A percentile compares a stretch with the other conserved stretches of the same genome.
phyloP scores from a whole-genome alignment of 2,113 vertebrate species.

The Etia nguti region DNA sequence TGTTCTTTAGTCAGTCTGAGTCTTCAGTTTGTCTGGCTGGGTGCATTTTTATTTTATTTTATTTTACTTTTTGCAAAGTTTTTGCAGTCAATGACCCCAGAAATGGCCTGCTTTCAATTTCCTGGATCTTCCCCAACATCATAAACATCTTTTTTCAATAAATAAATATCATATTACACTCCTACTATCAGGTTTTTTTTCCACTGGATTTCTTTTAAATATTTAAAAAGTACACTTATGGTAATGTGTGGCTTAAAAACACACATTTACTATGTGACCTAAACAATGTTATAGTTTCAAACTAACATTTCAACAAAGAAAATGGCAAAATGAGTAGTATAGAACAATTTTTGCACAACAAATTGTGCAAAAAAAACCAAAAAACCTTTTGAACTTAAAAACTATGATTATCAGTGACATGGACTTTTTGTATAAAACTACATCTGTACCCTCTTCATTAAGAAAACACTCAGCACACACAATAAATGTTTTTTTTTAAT shows the following conservation, averaged over 20 bases:
- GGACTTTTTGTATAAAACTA: fast-evolving
- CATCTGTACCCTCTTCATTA: background rate
- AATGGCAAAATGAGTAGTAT: fast-evolving
- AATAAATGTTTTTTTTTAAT: background rate
- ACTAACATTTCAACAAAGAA: background rate
- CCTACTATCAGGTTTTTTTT: background rate
- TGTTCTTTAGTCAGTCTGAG: conserved; percentile 6
- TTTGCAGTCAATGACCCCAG: background rate
- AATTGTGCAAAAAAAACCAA: background rate
- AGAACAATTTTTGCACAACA: background rate
- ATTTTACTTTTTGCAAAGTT: background rate
- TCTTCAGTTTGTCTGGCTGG: background rate
- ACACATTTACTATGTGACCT: background rate
- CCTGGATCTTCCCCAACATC: fast-evolving
- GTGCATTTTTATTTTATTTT: background rate
- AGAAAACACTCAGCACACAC: background rate
- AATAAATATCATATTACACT: background rate
- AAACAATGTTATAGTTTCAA: background rate
- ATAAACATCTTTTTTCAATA: background rate
- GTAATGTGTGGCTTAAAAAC: background rate
- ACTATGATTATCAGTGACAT: background rate
- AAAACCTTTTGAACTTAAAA: background rate
- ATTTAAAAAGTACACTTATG: background rate
- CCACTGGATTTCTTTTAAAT: background rate
- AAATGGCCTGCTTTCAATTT: background rate